A percentile compares a stretch with the other conserved stretches of the same genome.
These are phyloP conservation scores for Ammospiza maritima DNA, from an alignment of 2,797 vertebrate species.

Conservation along the genomic window DNA sequence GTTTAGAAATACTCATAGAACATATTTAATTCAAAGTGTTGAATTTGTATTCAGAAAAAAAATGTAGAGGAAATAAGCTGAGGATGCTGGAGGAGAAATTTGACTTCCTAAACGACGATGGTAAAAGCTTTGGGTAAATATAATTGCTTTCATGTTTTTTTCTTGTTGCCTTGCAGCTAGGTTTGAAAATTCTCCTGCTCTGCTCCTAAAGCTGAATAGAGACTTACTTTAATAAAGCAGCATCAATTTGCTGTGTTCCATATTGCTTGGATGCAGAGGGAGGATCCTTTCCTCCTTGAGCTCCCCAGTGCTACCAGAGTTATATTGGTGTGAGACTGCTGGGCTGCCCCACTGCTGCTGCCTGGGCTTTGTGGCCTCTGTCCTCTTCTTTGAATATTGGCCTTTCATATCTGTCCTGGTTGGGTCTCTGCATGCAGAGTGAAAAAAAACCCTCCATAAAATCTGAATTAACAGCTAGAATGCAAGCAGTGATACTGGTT, in stretches of 20 bases:
- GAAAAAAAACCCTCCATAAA: neutral
- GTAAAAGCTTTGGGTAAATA: conserved; percentile 48
- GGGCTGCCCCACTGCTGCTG: neutral
- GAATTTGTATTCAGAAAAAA: conserved; percentile 32
- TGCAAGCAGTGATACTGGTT: neutral
- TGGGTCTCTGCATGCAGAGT: neutral
- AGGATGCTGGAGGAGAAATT: conserved; percentile 44
- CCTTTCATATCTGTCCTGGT: neutral
- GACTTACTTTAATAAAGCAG: conserved; percentile 18
- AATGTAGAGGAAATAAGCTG: conserved; percentile 28
- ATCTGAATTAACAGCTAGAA: neutral
- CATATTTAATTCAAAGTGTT: conserved; percentile 39
- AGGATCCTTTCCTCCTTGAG: neutral
- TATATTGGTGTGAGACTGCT: neutral
- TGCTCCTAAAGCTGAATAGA: neutral
- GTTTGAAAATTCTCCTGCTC: conserved; percentile 17
- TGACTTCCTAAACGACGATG: conserved; percentile 14
- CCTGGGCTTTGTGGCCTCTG: neutral
- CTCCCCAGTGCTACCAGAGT: neutral
- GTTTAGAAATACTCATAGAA: conserved; percentile 27
- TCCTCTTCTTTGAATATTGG: neutral
- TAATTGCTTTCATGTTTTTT: conserved; percentile 23
- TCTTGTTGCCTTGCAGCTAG: conserved; percentile 36
- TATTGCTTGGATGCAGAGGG: neutral
- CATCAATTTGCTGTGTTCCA: neutral